A percentile compares a stretch with the other conserved stretches of the same genome.
Conservation (phyloP, 2,888 invertebrate genomes). For the Leptinotarsa tumamoca region DNA sequence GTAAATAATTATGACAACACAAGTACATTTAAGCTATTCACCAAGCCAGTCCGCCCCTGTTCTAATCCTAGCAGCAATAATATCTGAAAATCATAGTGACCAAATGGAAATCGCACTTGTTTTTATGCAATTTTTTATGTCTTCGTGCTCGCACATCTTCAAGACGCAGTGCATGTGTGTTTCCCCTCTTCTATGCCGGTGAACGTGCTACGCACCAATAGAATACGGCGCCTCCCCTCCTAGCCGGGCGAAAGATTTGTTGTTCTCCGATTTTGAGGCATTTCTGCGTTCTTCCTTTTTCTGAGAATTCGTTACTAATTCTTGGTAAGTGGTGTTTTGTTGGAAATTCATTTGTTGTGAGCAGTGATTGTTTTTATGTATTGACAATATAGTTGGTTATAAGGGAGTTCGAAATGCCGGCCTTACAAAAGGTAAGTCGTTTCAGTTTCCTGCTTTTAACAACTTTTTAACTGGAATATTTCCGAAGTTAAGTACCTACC, state of each 20-base stretch:
- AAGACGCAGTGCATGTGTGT: slow-evolving; percentile 23
- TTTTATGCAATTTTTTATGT: slow-evolving; percentile 23
- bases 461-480: neutral
- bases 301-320: slow-evolving; percentile 28
- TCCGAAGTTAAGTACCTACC: neutral
- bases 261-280: slow-evolving; percentile 15
- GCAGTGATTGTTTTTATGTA: slow-evolving; percentile 36
- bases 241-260: slow-evolving; percentile 4
- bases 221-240: slow-evolving; percentile 3
- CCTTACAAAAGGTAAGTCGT: slow-evolving; percentile 45
- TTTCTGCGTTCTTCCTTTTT: slow-evolving; percentile 12
- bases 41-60: neutral
- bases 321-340: slow-evolving; percentile 39
- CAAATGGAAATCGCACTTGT: slow-evolving; percentile 7
- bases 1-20: neutral
- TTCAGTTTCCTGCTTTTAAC: neutral
- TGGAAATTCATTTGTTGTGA: slow-evolving; percentile 30
- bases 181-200: slow-evolving; percentile 13
- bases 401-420: slow-evolving; percentile 42
- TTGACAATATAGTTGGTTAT: slow-evolving; percentile 27
- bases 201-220: slow-evolving; percentile 25
- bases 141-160: slow-evolving; percentile 14
- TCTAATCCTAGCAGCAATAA: neutral
- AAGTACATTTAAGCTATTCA: neutral
- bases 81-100: neutral